Conservation (phyloP, 1,140 invertebrate genomes). For the Neodiprion pinetum region DNA sequence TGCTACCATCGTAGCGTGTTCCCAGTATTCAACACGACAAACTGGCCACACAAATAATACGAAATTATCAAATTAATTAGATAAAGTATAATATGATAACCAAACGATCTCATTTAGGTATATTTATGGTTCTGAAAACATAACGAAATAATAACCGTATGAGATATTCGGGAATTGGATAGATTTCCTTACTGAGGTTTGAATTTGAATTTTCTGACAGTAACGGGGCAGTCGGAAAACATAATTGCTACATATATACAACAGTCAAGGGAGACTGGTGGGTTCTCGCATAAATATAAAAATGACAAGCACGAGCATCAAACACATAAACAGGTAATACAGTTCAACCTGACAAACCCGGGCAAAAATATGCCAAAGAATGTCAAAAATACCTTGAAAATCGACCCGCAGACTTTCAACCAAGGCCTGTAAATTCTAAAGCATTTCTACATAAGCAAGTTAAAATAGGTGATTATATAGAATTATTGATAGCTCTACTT, state of each 20-base stretch:
- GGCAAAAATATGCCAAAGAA: too few relatives aligned
- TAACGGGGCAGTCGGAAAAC: too few relatives aligned
- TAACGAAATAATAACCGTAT: too few relatives aligned
- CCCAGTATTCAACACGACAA: slow-evolving; percentile 55
- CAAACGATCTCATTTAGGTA: too few relatives aligned
- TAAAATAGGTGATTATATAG: background rate
- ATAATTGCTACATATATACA: too few relatives aligned
- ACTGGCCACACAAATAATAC: slow-evolving; percentile 49
- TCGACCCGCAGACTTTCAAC: background rate
- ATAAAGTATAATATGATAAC: background rate
- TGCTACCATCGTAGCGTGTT: slow-evolving; percentile 52
- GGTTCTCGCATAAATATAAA: background rate
- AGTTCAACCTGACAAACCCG: too few relatives aligned
- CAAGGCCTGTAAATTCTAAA: background rate
- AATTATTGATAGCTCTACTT: background rate
- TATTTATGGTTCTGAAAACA: too few relatives aligned
- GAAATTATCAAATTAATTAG: slow-evolving; percentile 31
- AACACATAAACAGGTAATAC: slow-evolving; percentile 2
- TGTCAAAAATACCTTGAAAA: too few relatives aligned
- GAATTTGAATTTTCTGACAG: too few relatives aligned
- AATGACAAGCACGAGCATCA: background rate
- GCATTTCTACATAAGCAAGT: background rate
- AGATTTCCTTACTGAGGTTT: too few relatives aligned
- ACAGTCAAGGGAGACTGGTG: background rate
- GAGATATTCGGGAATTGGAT: too few relatives aligned